Evolutionary conservation across 2,888 invertebrate genomes (phyloP).

Genomic region (Malachius bipustulatus): DNA sequence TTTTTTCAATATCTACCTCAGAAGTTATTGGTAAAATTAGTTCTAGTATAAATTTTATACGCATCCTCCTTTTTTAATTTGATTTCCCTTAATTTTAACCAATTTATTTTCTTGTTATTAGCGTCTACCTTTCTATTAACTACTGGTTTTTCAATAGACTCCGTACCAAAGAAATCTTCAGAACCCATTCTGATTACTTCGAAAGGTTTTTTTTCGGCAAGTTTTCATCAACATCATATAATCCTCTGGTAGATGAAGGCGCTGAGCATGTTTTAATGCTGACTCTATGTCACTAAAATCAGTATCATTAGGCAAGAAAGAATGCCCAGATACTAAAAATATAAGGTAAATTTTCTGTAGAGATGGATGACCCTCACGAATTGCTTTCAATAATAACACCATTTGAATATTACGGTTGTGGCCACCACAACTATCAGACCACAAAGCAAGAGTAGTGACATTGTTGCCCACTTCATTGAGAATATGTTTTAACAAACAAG

Average conservation of each 20-base stretch:
- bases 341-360: background rate
- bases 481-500: too few relatives aligned
- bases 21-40: too few relatives aligned
- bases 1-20: too few relatives aligned
- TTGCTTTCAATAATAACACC: background rate
- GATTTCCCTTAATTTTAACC: too few relatives aligned
- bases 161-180: background rate
- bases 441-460: background rate
- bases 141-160: background rate
- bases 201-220: constrained; percentile 1
- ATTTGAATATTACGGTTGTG: constrained; percentile 1
- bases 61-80: too few relatives aligned
- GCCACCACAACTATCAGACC: constrained; percentile 3
- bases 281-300: constrained; percentile 3
- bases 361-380: constrained; percentile 3
- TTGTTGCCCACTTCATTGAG: background rate
- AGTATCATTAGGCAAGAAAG: background rate
- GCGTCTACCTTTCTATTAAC: background rate
- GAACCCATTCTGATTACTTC: constrained; percentile 3
- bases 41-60: too few relatives aligned
- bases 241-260: background rate
- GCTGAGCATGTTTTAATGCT: constrained; percentile 3
- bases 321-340: constrained; percentile 2
- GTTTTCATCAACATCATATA: background rate
- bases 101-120: constrained; percentile 1